Percentiles rank a stretch among this genome's conserved stretches.
These are phyloP conservation scores for Prunella himalayana DNA, from an alignment of 2,113 vertebrate genomes.

Conservation along the genomic window DNA sequence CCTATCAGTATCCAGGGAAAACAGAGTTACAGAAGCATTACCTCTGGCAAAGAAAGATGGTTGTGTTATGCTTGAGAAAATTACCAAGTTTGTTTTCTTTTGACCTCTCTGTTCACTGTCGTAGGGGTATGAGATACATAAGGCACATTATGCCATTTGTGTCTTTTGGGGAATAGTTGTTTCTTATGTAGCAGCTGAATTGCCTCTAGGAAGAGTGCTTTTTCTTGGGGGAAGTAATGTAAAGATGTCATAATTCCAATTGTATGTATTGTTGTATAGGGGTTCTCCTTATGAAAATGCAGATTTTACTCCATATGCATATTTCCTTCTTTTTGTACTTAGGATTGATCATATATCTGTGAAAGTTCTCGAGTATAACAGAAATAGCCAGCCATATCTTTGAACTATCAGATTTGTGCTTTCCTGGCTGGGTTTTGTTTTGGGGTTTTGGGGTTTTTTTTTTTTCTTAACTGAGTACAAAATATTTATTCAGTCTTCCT, in stretches of 20 bases:
- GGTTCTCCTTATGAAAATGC: not conserved
- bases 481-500: not conserved
- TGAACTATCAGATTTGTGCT: not conserved
- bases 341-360: not conserved
- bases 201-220: not conserved
- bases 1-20: not conserved
- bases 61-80: not conserved
- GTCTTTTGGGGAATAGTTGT: not conserved
- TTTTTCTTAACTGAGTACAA: not conserved
- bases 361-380: not conserved
- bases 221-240: not conserved
- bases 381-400: not conserved
- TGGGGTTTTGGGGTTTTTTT: not conserved
- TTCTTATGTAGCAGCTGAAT: not conserved
- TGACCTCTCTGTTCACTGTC: not conserved
- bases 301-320: not conserved
- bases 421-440: not conserved
- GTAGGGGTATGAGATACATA: not conserved
- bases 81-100: not conserved
- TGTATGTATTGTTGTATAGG: not conserved
- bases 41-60: not conserved
- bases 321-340: not conserved
- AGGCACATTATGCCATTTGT: not conserved
- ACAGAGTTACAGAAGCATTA: not conserved
- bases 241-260: not conserved